Conservation (phyloP, 2,888 invertebrate genomes). For the Andrena trimmerana region DNA sequence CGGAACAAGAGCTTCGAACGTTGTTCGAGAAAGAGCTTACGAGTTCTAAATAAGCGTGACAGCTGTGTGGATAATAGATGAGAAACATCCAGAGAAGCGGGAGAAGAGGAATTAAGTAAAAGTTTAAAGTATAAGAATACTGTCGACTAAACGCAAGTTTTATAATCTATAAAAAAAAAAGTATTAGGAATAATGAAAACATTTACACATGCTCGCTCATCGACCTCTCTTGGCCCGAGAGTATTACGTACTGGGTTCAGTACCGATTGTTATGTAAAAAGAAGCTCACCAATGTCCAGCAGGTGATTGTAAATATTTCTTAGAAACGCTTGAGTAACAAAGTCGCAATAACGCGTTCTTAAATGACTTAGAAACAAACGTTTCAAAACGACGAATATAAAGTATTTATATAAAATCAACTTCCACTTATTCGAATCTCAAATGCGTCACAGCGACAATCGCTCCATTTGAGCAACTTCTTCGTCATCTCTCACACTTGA, state of each 20-base stretch:
- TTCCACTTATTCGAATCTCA: conserved; percentile 66
- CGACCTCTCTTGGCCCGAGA: not conserved
- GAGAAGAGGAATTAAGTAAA: conserved; percentile 1
- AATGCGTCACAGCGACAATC: conserved; percentile 55
- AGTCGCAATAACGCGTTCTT: conserved; percentile 69
- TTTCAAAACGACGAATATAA: conserved; percentile 69
- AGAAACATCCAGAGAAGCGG: not conserved
- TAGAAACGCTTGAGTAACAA: conserved; percentile 68
- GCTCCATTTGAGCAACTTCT: conserved; percentile 61
- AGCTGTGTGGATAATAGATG: not conserved
- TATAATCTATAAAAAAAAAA: conserved; percentile 26
- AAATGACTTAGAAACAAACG: conserved; percentile 70
- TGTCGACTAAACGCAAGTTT: conserved; percentile 35
- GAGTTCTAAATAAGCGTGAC: not conserved
- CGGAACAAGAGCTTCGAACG: not conserved
- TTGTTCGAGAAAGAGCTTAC: not conserved
- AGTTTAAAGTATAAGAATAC: not conserved
- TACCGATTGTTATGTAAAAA: conserved; percentile 63
- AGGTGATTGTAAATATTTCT: conserved; percentile 69
- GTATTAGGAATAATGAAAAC: conserved; percentile 47
- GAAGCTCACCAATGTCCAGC: conserved; percentile 69
- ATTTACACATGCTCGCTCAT: conserved; percentile 32
- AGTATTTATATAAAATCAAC: conserved; percentile 72
- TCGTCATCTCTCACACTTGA: conserved; percentile 52
- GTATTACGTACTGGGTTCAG: conserved; percentile 62